Base-by-base conservation (phyloP, 2,888 invertebrate genomes). In the Nomada ruficornis region DNA sequence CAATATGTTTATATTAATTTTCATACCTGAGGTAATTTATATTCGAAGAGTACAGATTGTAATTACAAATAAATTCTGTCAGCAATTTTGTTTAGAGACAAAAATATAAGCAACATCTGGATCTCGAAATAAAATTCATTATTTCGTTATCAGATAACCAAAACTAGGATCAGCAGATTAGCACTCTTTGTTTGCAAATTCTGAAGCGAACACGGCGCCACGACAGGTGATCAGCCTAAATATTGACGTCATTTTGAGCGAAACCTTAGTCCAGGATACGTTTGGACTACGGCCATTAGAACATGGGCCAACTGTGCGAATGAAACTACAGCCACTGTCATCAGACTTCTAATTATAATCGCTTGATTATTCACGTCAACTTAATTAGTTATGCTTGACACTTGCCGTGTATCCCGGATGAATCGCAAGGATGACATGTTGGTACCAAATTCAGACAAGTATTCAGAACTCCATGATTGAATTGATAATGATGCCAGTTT, bases 291-390 rank as follows among this genome's bases (percentile, higher is more conserved):
- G 62, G 70, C 87, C 87, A 87, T 65, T 60, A 50, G 76, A 78
- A 71, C 55, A 42, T 80, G 80, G 77, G 86, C 86, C 86, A 87
- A 84, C 74, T 78, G 71, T 81, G 84, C 44, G 75, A 60, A 26
- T 73, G 47, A 57, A 69, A 59, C 29, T 62, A 42, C 70, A 80
- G 70, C 69, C 76, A 74, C 63, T 76, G 69, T 71, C 76, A 62
- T 44, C 62, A 29, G 55, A 60, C 59, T 29, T 87, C 84, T 87
- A 87, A 86, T 86, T 87, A 80, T 87, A 81, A 86, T 81, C 69
- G 18, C 13, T 69, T 77, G 23, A 84, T 83, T 80, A 68, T 69
- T 20, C 54, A 20, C 42, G 47, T 47, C 62, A 44, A 64, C 26
- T 78, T 50, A 80, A 77, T 81, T 26, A 65, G 67, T 44, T 36